These are phyloP conservation scores for Prionailurus viverrinus DNA, from an alignment of 2,113 vertebrate genomes.

Conservation along the genomic window DNA sequence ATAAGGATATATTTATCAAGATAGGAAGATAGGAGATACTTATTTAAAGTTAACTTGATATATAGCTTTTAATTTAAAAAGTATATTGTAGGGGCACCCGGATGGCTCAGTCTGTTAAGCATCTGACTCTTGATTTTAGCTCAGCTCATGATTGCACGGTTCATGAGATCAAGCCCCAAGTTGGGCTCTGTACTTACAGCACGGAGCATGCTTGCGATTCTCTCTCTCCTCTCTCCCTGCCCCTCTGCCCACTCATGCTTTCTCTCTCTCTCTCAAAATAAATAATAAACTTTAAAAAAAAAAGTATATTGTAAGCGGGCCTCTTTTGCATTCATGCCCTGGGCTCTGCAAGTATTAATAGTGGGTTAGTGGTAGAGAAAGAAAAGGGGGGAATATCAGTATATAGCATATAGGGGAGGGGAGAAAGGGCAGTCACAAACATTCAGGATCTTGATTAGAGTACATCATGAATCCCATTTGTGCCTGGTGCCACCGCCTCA, in stretches of 20 bases:
- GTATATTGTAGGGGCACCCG: background rate
- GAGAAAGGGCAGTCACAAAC: background rate
- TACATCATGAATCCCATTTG: background rate
- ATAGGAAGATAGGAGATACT: background rate
- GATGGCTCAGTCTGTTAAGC: no score
- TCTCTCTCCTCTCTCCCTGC: no score
- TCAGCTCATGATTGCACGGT: no score
- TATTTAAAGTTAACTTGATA: background rate
- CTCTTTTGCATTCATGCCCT: background rate
- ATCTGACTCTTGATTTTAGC: no score
- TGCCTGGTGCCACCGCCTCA: background rate
- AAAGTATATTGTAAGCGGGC: background rate
- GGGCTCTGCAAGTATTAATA: background rate
- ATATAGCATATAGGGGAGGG: accelerated
- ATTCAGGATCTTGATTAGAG: background rate
- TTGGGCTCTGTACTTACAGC: no score
- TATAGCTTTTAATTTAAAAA: background rate
- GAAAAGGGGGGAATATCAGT: background rate
- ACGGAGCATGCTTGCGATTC: no score
- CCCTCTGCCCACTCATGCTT: no score
- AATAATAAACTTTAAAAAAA: background rate
- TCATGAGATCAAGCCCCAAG: no score
- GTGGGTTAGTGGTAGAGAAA: background rate
- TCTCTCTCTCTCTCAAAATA: no score
- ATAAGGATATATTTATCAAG: background rate